Evolutionary conservation across 2,113 vertebrate species (phyloP), one percentile per base, ranked within the genome.

Genomic region (Nycticebus coucang): DNA sequence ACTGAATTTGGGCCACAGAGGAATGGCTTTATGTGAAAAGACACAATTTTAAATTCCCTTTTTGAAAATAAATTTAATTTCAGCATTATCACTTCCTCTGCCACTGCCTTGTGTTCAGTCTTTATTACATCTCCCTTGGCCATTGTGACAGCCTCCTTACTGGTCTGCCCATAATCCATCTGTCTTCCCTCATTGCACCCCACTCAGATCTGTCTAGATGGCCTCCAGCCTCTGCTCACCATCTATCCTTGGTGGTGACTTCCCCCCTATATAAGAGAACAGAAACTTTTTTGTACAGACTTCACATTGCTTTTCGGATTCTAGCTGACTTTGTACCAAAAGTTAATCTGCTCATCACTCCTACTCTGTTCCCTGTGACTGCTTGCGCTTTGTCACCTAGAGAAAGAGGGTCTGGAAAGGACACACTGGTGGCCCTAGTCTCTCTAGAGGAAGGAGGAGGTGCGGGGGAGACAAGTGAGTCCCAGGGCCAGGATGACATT

Each of bases 341-440:
- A 7, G 28, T 0, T 8, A 12, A 10, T 41, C 35, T 22, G 11
- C 11, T 13, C 60, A 1, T 0, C 7, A 1, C 8, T 6, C 45
- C 81, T 35, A 33, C 62, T 74, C 57, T 7, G 2, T 4, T 22
- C 1, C 26, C 4, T 12, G 14, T 0, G 0, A 3, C 3, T 21
- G 30, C 12, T 45, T 18, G 0, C 35, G 6, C 3, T 57, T 55
- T 55, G 8, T 30, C 37, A 30, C 28, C 4, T 5, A 5, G 60
- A 64, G 15, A 66, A 72, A 15, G 28, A 7, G 14, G 4, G 14
- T 35, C 41, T 21, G 0, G 13, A 33, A 8, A 18, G 3, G 69
- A 79, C 14, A 4, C 8, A 8, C 17, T 1, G 21, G 5, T 41
- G 64, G 13, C 22, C 11, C 60, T 64, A 1, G 11, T 13, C 62